Conservation (phyloP, 2,888 invertebrate genomes). For the Synergus gifuensis region DNA sequence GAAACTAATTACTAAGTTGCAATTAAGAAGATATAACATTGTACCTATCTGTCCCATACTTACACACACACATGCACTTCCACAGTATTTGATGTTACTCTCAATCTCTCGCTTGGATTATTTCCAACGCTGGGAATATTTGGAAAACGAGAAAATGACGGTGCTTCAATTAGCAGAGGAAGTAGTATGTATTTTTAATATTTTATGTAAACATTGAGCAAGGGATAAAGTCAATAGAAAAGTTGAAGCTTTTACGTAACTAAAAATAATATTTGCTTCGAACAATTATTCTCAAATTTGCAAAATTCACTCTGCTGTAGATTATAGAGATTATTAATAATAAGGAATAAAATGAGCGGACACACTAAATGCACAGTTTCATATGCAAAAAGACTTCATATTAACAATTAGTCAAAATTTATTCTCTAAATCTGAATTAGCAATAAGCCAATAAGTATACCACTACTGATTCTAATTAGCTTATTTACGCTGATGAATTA, state of each 20-base stretch:
- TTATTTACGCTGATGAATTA: too few species aligned
- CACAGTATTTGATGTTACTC: slow-evolving; percentile 16
- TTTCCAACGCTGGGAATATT: slow-evolving; percentile 6
- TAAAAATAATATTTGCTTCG: background rate
- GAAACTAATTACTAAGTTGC: slow-evolving; percentile 25
- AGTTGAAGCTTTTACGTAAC: background rate
- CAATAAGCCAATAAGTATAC: too few species aligned
- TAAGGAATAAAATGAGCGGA: background rate
- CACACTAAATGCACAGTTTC: too few species aligned
- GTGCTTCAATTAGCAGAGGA: background rate
- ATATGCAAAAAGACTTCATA: too few species aligned
- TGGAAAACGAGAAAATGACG: background rate
- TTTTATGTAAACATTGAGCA: background rate
- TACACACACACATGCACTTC: background rate
- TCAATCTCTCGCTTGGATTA: slow-evolving; percentile 28
- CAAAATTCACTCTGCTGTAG: background rate
- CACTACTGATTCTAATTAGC: too few species aligned
- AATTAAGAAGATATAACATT: background rate
- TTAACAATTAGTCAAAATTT: too few species aligned
- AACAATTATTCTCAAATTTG: background rate
- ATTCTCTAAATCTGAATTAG: too few species aligned
- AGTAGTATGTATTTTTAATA: background rate
- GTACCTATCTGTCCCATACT: background rate
- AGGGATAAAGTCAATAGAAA: too few species aligned
- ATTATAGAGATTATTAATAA: background rate